Percentiles rank a stretch among this genome's conserved stretches.
phyloP scores from a whole-genome alignment of 1,140 invertebrate species.

The Caenorhabditis briggsae region DNA sequence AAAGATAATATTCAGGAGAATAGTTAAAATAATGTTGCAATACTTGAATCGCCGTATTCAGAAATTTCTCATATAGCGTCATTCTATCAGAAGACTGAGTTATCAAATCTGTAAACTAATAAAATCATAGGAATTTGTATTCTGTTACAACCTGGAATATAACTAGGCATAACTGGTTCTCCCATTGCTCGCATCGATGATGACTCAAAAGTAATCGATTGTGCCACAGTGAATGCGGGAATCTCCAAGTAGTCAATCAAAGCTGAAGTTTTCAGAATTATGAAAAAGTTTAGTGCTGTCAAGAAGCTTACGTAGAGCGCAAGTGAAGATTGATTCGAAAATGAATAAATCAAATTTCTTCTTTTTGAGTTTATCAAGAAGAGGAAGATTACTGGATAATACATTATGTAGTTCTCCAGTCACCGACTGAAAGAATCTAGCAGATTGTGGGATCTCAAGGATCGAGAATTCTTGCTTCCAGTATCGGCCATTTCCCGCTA shows the following conservation, averaged over 20 bases:
- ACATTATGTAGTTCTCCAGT: not conserved
- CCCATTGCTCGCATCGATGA: not conserved
- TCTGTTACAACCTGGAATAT: not conserved
- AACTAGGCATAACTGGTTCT: slow-evolving; percentile 37
- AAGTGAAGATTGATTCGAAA: not conserved
- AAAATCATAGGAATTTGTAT: no score
- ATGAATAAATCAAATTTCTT: not conserved
- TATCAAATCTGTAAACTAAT: not conserved
- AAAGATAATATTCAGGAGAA: not conserved
- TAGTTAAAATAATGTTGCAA: not conserved
- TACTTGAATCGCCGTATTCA: not conserved
- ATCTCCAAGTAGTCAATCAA: slow-evolving; percentile 39
- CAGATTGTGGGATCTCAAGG: not conserved
- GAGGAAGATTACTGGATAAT: not conserved
- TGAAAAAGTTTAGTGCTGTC: not conserved
- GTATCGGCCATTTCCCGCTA: not conserved
- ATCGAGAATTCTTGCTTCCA: not conserved
- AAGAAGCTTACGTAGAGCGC: not conserved
- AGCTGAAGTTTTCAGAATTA: not conserved
- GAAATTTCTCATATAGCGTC: not conserved
- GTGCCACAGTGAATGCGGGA: not conserved
- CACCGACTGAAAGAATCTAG: not conserved
- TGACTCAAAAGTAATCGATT: not conserved
- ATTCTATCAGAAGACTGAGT: slow-evolving; percentile 1
- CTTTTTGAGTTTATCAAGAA: not conserved